Base-by-base conservation (phyloP, 2,113 vertebrate species). In the Nycticryphes semicollaris region DNA sequence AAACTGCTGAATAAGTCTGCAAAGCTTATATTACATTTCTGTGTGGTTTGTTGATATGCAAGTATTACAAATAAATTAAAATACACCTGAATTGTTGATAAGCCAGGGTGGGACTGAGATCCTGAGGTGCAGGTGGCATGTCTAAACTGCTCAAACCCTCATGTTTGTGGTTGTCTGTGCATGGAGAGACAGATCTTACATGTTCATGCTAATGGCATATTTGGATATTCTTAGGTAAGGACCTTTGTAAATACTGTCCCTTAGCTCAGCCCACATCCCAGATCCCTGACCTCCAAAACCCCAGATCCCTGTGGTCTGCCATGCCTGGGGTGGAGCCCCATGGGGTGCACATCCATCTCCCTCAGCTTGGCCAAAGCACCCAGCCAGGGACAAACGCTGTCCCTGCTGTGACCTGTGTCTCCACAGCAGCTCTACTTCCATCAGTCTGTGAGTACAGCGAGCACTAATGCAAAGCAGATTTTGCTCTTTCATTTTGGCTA, bases 1-100 rank as follows among this genome's bases (percentile, higher is more conserved):
- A 87, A 96, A 96, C 75, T 94, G 91, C 94, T 96, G 92, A 94
- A 91, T 85, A 85, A 77, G 87, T 82, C 81, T 91, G 84, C 70
- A 80, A 87, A 89, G 89, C 70, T 76, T 92, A 7, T 79, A 76
- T 87, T 95, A 89, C 74, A 66, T 89, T 93, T 93, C 62, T 93
- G 7, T 96, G 95, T 72, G 91, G 89, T 96, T 95, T 85, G 84
- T 82, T 94, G 87, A 87, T 94, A 91, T 57, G 83, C 78, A 87
- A 25, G 76, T 79, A 92, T 89, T 92, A 87, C 84, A 91, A 23
- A 94, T 89, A 94, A 75, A 93, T 96, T 92, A 83, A 89, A 93
- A 89, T 83, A 45, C 70, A 80, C 89, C 84, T 89, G 87, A 95
- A 82, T 41, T 67, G 84, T 87, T 94, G 94, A 85, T 95, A 70